A percentile compares a stretch with the other conserved stretches of the same genome.
Conservation (phyloP, 2,888 invertebrate species). For the Icerya purchasi region DNA sequence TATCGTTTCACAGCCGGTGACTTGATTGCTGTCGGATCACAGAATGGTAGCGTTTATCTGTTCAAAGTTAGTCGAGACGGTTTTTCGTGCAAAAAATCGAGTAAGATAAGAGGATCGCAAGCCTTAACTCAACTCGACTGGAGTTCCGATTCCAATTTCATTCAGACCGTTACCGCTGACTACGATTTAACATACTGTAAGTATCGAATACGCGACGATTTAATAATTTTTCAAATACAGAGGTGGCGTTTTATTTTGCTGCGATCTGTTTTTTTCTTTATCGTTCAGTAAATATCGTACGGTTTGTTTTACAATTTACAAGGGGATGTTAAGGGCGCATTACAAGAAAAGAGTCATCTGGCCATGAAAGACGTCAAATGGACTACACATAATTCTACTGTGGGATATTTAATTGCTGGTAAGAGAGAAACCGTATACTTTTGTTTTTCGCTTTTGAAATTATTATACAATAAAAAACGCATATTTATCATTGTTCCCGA, state of each 20-base stretch:
- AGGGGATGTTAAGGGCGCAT: slow-evolving; percentile 77
- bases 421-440: slow-evolving; percentile 19
- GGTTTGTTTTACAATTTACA: background rate
- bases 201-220: no score
- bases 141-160: slow-evolving; percentile 69
- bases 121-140: slow-evolving; percentile 71
- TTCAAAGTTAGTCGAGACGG: slow-evolving; percentile 74
- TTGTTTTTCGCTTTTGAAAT: background rate
- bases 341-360: slow-evolving; percentile 67
- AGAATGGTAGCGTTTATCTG: slow-evolving; percentile 64
- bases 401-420: slow-evolving; percentile 73
- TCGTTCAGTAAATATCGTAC: background rate
- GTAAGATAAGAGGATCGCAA: slow-evolving; percentile 67
- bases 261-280: background rate
- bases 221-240: background rate
- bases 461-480: no score
- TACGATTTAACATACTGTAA: slow-evolving; percentile 73
- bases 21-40: slow-evolving; percentile 68
- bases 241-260: background rate
- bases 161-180: slow-evolving; percentile 76
- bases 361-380: slow-evolving; percentile 82
- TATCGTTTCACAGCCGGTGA: slow-evolving; percentile 55
- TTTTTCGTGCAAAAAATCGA: slow-evolving; percentile 71
- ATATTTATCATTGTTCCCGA: no score
- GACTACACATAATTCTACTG: slow-evolving; percentile 67